Percentiles rank a stretch among this genome's conserved stretches.
These are phyloP conservation scores for Numida meleagris DNA, from an alignment of 2,113 vertebrate genomes.

Conservation along the genomic window DNA sequence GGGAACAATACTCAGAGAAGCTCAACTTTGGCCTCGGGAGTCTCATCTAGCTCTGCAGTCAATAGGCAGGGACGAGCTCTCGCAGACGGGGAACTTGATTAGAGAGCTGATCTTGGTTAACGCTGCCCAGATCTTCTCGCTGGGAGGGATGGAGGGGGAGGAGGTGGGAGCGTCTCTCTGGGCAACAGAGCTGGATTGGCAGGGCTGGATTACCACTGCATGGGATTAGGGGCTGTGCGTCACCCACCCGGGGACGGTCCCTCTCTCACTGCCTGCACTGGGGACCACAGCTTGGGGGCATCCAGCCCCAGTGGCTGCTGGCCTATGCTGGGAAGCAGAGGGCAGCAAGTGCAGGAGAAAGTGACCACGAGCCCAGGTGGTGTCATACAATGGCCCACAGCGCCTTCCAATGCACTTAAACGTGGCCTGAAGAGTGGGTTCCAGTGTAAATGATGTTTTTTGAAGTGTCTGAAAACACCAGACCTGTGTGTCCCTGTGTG, in stretches of 20 bases:
- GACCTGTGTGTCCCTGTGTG: not conserved
- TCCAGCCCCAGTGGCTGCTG: not conserved
- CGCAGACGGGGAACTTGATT: conserved; percentile 37
- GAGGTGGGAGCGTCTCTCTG: accelerated
- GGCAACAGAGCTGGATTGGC: conserved; percentile 34
- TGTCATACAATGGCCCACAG: not conserved
- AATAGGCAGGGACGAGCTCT: conserved; percentile 4
- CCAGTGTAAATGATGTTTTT: not conserved
- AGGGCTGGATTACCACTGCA: not conserved
- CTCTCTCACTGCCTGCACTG: not conserved
- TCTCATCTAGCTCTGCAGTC: not conserved
- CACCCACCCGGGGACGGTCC: not conserved
- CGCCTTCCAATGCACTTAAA: not conserved
- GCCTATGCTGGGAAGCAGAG: not conserved
- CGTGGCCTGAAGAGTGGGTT: not conserved
- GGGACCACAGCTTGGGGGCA: not conserved
- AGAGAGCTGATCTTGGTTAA: conserved; percentile 60
- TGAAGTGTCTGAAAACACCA: not conserved
- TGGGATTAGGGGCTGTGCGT: not conserved
- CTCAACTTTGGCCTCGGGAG: conserved; percentile 3
- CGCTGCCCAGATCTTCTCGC: conserved; percentile 47
- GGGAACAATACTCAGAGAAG: conserved; percentile 43
- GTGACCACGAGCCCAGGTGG: not conserved
- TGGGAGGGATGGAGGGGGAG: not conserved
- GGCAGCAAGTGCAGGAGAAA: not conserved